Conservation (phyloP, 1,140 invertebrate species). For the Frieseomelitta varia region DNA sequence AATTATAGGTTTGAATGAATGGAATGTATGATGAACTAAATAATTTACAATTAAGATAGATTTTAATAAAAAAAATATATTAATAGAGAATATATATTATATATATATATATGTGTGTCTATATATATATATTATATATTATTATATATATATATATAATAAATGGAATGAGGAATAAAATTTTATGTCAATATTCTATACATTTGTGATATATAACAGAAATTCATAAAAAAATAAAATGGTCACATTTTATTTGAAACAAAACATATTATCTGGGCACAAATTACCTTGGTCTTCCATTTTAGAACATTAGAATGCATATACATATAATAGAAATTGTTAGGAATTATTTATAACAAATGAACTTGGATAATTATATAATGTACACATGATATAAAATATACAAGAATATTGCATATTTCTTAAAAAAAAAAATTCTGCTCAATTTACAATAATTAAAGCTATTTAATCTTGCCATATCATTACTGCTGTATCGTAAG, state of each 20-base stretch:
- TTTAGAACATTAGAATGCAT: conserved; percentile 26
- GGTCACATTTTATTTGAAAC: conserved; percentile 38
- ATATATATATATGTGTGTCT: conserved; percentile 6
- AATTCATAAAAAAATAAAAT: conserved; percentile 41
- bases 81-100: conserved; percentile 51
- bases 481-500: conserved; percentile 13
- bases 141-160: conserved; percentile 21
- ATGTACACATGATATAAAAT: not conserved
- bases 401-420: conserved; percentile 16
- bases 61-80: conserved; percentile 45
- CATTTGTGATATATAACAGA: conserved; percentile 55
- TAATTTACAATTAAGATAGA: conserved; percentile 21
- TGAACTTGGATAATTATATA: conserved; percentile 13
- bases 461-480: conserved; percentile 1
- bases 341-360: conserved; percentile 15
- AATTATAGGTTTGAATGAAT: conserved; percentile 40
- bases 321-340: conserved; percentile 5
- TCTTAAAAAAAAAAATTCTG: conserved; percentile 7
- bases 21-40: conserved; percentile 21
- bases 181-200: conserved; percentile 60
- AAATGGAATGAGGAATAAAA: conserved; percentile 26
- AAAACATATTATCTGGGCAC: conserved; percentile 38
- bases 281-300: conserved; percentile 57
- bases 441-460: conserved; percentile 23
- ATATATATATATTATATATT: no score